Conservation (phyloP, 2,888 invertebrate genomes). For the Sceliomorpha sp. region DNA sequence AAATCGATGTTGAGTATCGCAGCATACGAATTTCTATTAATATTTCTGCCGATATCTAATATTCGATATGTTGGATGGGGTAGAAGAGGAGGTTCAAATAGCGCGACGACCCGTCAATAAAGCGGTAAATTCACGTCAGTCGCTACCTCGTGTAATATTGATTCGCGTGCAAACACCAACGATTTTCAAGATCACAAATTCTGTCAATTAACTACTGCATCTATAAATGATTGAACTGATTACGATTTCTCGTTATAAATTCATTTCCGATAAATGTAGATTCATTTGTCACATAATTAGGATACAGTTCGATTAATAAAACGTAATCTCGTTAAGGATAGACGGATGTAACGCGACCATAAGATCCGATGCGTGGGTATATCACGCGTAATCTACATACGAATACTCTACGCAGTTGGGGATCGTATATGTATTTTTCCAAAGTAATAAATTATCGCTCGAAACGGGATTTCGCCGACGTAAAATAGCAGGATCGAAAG, state of each 20-base stretch:
- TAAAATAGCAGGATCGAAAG: too few species aligned
- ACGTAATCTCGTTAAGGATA: too few species aligned
- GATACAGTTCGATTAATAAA: slow-evolving; percentile 2
- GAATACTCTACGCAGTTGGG: too few species aligned
- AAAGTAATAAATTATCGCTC: too few species aligned
- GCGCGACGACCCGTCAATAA: slow-evolving; percentile 42
- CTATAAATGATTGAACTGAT: slow-evolving; percentile 31
- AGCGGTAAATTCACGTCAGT: slow-evolving; percentile 46
- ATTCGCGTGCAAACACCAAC: slow-evolving; percentile 34
- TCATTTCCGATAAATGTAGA: slow-evolving; percentile 42
- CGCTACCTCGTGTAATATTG: slow-evolving; percentile 39
- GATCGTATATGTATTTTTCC: too few species aligned
- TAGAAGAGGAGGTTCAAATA: slow-evolving; percentile 20
- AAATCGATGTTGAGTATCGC: slow-evolving; percentile 47
- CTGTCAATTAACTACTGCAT: slow-evolving; percentile 45
- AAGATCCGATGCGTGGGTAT: too few species aligned
- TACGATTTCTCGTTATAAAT: slow-evolving; percentile 34
- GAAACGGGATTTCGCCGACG: too few species aligned
- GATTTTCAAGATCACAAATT: slow-evolving; percentile 45
- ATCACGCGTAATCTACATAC: too few species aligned
- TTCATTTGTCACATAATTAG: slow-evolving; percentile 29
- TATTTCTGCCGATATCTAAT: slow-evolving; percentile 47
- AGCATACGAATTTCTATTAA: slow-evolving; percentile 47
- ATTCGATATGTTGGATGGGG: slow-evolving; percentile 23
- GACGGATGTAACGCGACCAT: too few species aligned